phyloP scores from a whole-genome alignment of 2,888 invertebrate species.

The Nemoura dubitans region DNA sequence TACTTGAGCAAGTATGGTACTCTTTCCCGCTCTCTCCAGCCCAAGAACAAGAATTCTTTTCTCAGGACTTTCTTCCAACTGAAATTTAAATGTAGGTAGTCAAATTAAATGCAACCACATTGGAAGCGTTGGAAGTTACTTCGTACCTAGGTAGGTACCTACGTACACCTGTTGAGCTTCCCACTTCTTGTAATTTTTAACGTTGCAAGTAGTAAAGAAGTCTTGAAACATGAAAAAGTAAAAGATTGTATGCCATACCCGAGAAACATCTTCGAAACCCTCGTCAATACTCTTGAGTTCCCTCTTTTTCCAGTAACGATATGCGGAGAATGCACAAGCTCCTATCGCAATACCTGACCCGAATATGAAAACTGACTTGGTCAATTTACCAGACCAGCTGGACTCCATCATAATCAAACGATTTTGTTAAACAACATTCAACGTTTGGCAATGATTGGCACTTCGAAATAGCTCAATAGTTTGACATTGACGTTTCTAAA shows the following conservation, averaged over 20 bases:
- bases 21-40: conserved; percentile 59
- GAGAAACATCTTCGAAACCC: conserved; percentile 60
- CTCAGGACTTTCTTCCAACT: conserved; percentile 60
- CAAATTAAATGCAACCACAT: background rate
- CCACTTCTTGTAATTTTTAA: background rate
- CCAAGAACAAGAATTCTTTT: conserved; percentile 59
- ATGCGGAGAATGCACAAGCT: conserved; percentile 59
- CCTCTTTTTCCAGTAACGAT: conserved; percentile 59
- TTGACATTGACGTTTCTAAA: conserved; percentile 9
- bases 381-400: conserved; percentile 45
- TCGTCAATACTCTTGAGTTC: conserved; percentile 60
- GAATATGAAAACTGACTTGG: conserved; percentile 51
- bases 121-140: no score
- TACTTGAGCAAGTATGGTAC: conserved; percentile 58
- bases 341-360: conserved; percentile 57
- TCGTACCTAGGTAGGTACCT: no score
- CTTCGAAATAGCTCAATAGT: conserved; percentile 12
- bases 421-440: background rate
- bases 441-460: background rate
- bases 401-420: conserved; percentile 38
- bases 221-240: no score
- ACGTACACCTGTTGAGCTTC: conserved; percentile 13
- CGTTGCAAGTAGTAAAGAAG: no score
- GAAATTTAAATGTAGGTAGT: conserved; percentile 37
- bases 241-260: conserved; percentile 54